phyloP scores from a whole-genome alignment of 2,888 invertebrate species.

The Chirona hameri region DNA sequence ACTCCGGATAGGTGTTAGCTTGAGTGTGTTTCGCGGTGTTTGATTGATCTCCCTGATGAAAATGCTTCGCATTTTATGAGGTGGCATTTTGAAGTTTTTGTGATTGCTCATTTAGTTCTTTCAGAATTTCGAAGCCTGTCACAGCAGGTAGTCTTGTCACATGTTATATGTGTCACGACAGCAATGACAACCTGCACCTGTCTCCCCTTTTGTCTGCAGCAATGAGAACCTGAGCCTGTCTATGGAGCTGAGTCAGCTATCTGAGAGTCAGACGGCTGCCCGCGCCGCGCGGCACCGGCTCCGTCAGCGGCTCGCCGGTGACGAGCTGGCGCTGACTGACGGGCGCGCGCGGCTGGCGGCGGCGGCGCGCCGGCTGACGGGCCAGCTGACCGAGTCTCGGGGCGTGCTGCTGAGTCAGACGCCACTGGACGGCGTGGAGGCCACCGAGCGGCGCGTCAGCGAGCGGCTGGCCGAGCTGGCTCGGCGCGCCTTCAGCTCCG shows the following conservation, averaged over 20 bases:
- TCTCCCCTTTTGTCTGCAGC: background rate
- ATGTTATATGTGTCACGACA: too few relatives aligned
- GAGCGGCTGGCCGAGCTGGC: background rate
- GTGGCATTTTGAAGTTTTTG: too few relatives aligned
- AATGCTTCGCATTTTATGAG: too few relatives aligned
- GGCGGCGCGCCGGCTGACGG: slow-evolving; percentile 30
- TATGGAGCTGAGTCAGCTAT: background rate
- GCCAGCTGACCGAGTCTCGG: slow-evolving; percentile 1
- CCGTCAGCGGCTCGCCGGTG: background rate
- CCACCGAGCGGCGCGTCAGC: slow-evolving; percentile 5
- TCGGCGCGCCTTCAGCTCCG: background rate
- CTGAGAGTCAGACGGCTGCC: background rate
- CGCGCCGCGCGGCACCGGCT: slow-evolving; percentile 1
- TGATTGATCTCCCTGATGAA: too few relatives aligned
- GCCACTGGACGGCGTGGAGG: slow-evolving; percentile 12
- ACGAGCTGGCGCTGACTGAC: slow-evolving; percentile 1
- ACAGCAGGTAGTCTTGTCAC: too few relatives aligned
- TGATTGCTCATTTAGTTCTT: too few relatives aligned
- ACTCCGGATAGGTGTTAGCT: too few relatives aligned
- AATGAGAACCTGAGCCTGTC: slow-evolving; percentile 9
- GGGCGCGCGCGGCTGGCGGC: background rate
- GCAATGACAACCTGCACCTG: background rate
- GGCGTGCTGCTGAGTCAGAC: background rate
- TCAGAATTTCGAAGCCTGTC: too few relatives aligned
- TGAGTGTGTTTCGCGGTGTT: too few relatives aligned